A percentile compares a stretch with the other conserved stretches of the same genome.
These are phyloP conservation scores for Autographa gamma DNA, from an alignment of 2,888 invertebrate genomes.

Conservation along the genomic window DNA sequence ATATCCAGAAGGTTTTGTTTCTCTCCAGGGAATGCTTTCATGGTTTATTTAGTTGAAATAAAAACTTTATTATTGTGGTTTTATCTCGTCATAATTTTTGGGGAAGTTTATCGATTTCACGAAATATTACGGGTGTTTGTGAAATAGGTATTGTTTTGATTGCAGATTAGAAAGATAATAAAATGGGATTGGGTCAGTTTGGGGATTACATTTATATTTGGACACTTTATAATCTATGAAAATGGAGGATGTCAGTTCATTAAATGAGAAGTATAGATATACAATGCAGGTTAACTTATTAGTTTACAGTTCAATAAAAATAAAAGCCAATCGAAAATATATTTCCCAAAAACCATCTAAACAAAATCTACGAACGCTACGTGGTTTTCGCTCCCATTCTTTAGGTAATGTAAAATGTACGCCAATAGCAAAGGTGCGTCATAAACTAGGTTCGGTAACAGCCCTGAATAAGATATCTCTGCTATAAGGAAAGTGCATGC, in stretches of 20 bases:
- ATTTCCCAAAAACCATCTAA: not conserved
- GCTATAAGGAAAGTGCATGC: slow-evolving; percentile 65
- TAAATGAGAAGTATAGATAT: too few species aligned
- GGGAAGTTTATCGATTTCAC: not conserved
- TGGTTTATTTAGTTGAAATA: slow-evolving; percentile 5
- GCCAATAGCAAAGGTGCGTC: slow-evolving; percentile 28
- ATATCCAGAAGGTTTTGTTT: not conserved
- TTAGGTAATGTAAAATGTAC: slow-evolving; percentile 35
- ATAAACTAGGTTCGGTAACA: slow-evolving; percentile 40
- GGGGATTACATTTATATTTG: not conserved
- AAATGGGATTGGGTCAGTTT: not conserved
- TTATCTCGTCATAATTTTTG: slow-evolving; percentile 7
- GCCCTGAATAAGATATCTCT: slow-evolving; percentile 61
- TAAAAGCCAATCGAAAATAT: not conserved
- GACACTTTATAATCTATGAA: too few species aligned
- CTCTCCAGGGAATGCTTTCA: not conserved
- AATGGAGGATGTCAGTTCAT: too few species aligned
- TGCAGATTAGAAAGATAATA: not conserved
- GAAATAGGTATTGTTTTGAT: not conserved
- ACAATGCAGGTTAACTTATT: too few species aligned
- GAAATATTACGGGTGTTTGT: not conserved
- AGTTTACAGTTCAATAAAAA: not conserved
- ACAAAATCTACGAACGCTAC: not conserved
- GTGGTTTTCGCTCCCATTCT: slow-evolving; percentile 5
- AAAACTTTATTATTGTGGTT: slow-evolving; percentile 8